phyloP scores from a whole-genome alignment of 2,113 vertebrate genomes.

The Hemichromis elongatus region DNA sequence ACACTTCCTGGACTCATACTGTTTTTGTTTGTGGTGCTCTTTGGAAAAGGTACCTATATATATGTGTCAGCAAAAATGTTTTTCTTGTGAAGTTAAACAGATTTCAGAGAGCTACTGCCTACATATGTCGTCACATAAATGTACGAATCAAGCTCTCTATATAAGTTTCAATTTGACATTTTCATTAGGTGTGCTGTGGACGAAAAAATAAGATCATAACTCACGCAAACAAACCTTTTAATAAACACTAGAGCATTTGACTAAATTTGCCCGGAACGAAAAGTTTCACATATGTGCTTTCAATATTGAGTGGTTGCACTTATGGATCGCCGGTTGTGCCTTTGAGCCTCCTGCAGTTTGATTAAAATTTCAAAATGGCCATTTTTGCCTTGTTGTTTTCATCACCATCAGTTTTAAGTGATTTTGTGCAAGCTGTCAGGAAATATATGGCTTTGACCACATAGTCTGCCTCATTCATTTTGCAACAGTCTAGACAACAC shows the following conservation, averaged over 20 bases:
- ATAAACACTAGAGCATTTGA: not conserved
- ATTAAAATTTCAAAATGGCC: not conserved
- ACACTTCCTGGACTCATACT: not conserved
- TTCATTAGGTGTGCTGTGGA: not conserved
- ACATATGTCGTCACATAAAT: not conserved
- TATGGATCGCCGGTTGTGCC: not conserved
- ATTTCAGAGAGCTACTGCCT: not conserved
- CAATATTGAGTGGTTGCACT: not conserved
- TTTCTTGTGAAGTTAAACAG: fast-evolving
- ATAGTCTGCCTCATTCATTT: conserved; percentile 26
- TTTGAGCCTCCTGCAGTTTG: not conserved
- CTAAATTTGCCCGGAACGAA: not conserved
- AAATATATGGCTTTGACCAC: not conserved
- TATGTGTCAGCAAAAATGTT: not conserved
- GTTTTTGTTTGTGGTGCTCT: not conserved
- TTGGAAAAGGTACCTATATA: not conserved
- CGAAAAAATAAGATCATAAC: not conserved
- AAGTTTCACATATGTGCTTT: not conserved
- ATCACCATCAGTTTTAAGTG: not conserved
- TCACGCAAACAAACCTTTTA: not conserved
- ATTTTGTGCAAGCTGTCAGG: not conserved
- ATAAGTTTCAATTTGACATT: not conserved
- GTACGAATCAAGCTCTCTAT: not conserved
- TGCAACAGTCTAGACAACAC: conserved; percentile 40
- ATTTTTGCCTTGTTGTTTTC: not conserved